Evolutionary conservation across 37 sponge, comb jelly and placozoan genomes (phyloP), one percentile per base, ranked within the genome.

Genomic region (Beroe ovata): DNA sequence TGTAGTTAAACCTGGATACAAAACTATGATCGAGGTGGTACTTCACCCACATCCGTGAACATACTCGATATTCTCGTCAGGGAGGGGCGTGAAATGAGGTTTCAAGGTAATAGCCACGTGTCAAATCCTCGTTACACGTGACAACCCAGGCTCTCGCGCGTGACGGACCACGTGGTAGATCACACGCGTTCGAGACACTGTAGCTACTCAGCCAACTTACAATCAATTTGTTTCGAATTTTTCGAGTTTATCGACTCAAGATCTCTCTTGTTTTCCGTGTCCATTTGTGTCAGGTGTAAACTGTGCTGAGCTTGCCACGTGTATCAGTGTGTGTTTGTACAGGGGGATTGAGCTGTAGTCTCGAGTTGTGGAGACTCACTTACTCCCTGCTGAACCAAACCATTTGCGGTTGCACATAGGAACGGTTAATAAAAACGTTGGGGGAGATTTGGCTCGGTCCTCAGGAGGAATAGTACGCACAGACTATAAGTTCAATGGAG

Each of bases 171-270:
- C 36, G 35, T 66, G 32, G 34, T 8, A 4, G 29, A 37, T 14
- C 36, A 8, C 35, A 14, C 69, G 30, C 69, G 69, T 66, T 32
- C 69, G 36, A 29, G 69, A 33, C 35, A 66, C 36, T 14, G 69
- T 37, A 66, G 35, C 69, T 25, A 66, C 32, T 66, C 33, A 33
- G 69, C 69, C 18, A 66, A 29, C 69, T 32, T 66, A 30, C 25
- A 66, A 29, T 66, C 69, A 30, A 66, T 66, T 66, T 66, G 69
- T 66, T 66, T 29, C 69, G 69, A 66, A 66, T 66, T 66, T 66
- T 30, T 30, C 30, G 69, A 66, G 69, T 66, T 66, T 66, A 66
- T 66, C 69, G 69, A 66, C 25, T 66, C 34, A 66, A 18, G 35
- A 66, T 6, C 6, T 47, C 54, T 47, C 11, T 47, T 6, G 6